Evolutionary conservation across 2,888 invertebrate genomes (phyloP).

Genomic region (Caenorhabditis zanzibari): DNA sequence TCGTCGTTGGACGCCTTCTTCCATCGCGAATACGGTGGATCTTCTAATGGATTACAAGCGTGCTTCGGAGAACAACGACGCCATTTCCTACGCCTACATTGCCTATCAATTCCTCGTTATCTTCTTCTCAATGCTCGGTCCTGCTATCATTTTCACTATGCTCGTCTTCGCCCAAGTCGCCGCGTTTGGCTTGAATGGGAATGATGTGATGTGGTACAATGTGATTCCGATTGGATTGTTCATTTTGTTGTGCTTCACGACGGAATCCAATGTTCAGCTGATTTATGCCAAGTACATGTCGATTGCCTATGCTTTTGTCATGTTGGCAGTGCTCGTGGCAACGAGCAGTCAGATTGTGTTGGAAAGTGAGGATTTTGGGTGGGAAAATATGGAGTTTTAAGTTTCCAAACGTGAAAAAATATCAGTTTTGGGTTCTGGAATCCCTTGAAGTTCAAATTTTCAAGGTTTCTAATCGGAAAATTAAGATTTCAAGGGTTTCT

Average conservation of each 20-base stretch:
- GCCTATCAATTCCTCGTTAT: constrained; percentile 83
- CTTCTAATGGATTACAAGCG: constrained; percentile 83
- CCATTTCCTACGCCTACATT: constrained; percentile 82
- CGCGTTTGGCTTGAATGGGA: constrained; percentile 78
- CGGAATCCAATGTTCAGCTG: constrained; percentile 80
- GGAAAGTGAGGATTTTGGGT: constrained; percentile 75
- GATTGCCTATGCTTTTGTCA: constrained; percentile 90
- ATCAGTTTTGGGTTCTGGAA: too few relatives aligned
- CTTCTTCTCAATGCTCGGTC: constrained; percentile 83
- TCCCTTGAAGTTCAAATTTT: too few relatives aligned
- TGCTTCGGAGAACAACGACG: constrained; percentile 81
- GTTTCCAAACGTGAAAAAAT: too few relatives aligned
- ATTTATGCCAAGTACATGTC: constrained; percentile 88
- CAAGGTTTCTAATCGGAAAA: too few relatives aligned
- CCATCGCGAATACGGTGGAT: constrained; percentile 83
- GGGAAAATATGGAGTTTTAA: neutral
- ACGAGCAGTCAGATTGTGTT: constrained; percentile 81
- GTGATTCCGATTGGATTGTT: constrained; percentile 79
- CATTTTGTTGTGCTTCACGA: constrained; percentile 80
- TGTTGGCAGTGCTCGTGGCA: constrained; percentile 90
- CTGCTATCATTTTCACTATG: constrained; percentile 83
- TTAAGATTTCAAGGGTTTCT: too few relatives aligned
- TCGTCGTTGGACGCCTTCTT: constrained; percentile 83
- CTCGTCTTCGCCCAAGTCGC: constrained; percentile 82
- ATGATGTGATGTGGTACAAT: constrained; percentile 78